These are phyloP conservation scores for Cotesia typhae DNA, from an alignment of 1,140 invertebrate genomes.

Conservation along the genomic window DNA sequence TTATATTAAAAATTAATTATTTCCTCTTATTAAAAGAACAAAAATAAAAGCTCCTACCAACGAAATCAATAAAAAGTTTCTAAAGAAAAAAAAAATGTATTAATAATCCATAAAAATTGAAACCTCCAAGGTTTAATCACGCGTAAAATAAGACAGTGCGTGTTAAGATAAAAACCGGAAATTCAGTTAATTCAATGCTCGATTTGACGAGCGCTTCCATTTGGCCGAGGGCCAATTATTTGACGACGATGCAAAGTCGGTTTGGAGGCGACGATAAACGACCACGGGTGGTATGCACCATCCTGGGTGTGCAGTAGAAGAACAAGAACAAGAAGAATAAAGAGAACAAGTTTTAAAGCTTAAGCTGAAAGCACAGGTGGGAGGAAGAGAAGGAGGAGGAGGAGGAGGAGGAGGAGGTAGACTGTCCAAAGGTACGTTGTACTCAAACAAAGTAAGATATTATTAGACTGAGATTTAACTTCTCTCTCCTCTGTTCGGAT, in stretches of 20 bases:
- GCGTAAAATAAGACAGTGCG: neutral
- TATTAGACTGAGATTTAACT: slow-evolving; percentile 51
- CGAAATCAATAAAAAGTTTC: too few relatives aligned
- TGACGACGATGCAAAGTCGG: slow-evolving; percentile 7
- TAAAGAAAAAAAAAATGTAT: too few relatives aligned
- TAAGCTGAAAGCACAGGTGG: slow-evolving; percentile 36
- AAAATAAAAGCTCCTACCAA: too few relatives aligned
- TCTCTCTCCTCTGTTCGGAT: too few relatives aligned
- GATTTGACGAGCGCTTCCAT: slow-evolving; percentile 47
- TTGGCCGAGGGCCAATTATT: slow-evolving; percentile 54
- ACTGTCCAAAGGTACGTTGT: slow-evolving; percentile 63
- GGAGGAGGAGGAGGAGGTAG: slow-evolving; percentile 23
- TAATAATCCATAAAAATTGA: too few relatives aligned
- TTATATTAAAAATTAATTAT: too few relatives aligned
- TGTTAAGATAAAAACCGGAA: slow-evolving; percentile 27
- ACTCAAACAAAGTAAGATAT: slow-evolving; percentile 66
- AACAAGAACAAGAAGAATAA: neutral
- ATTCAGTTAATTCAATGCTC: slow-evolving; percentile 48
- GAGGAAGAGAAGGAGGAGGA: slow-evolving; percentile 34
- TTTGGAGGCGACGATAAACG: slow-evolving; percentile 11
- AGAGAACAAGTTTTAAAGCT: too few relatives aligned
- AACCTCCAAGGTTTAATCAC: too few relatives aligned
- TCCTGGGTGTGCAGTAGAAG: slow-evolving; percentile 1
- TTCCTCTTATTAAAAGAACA: too few relatives aligned
- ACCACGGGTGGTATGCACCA: neutral